These are phyloP conservation scores for Agrotis segetum DNA, from an alignment of 2,888 invertebrate species.

Conservation along the genomic window DNA sequence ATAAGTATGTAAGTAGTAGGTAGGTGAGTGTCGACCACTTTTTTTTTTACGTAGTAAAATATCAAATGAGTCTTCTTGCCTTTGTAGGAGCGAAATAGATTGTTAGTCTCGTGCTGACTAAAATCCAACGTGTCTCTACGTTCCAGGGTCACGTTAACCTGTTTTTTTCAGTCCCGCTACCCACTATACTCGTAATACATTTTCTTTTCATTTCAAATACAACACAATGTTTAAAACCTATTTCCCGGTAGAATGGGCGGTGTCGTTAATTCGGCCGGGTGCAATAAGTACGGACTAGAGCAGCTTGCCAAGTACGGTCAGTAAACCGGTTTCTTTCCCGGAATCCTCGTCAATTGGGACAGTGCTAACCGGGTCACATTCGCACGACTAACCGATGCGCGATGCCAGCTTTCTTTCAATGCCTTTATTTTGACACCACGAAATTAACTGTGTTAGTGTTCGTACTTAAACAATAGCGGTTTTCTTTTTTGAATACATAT, in stretches of 20 bases:
- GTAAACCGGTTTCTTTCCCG: slow-evolving; percentile 59
- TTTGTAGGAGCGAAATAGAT: no score
- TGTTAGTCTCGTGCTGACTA: no score
- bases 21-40: no score
- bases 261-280: slow-evolving; percentile 57
- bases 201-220: slow-evolving; percentile 18
- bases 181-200: slow-evolving; percentile 2
- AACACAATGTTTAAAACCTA: slow-evolving; percentile 39
- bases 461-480: neutral
- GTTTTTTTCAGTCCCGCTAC: no score
- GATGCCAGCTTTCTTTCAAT: slow-evolving; percentile 52
- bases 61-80: no score
- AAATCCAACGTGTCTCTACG: no score
- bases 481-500: neutral
- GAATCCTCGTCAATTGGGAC: slow-evolving; percentile 56
- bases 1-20: no score
- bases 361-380: slow-evolving; percentile 61
- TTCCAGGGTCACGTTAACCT: no score
- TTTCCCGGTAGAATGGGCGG: slow-evolving; percentile 28
- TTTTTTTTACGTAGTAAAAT: no score
- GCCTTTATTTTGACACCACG: slow-evolving; percentile 28
- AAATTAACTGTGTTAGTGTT: slow-evolving; percentile 7
- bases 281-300: slow-evolving; percentile 49
- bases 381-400: slow-evolving; percentile 50
- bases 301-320: slow-evolving; percentile 57